Base-by-base conservation (phyloP, 1,140 invertebrate species). In the Varroa destructor region DNA sequence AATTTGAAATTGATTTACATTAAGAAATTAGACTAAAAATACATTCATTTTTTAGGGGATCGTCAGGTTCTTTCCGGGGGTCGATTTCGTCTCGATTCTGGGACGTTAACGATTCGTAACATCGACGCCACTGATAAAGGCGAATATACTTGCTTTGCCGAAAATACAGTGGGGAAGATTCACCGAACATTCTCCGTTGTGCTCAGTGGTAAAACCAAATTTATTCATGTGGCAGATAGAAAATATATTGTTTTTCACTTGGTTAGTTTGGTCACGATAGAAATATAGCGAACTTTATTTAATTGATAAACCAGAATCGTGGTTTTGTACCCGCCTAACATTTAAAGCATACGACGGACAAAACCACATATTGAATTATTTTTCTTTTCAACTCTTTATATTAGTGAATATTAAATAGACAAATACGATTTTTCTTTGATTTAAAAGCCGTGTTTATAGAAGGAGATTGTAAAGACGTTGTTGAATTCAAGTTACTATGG, bases 131-230 rank as follows among this genome's bases (percentile, higher is more conserved):
- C 12, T 37, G 61, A 67, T 2, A 67, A 37, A 37, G 61, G 61
- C 61, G 61, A 12, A 37, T 67, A 67, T 67, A 40, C 12, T 12
- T 67, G 61, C 61, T 40, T 43, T 12, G 61, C 61, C 8, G 61
- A 67, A 40, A 67, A 67, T 37, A 3, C 37, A 36, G 12, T 67
- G 3, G 61, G 61, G 37, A n/a, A 40, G 8, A 67, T 67, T 43
- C 46, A 5, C 14, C 14, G 40, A 46, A 67, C 40, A 12, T 4
- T 67, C 37, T 67, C 61, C 61, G 61, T 67, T 5, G 40, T 40
- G 2, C 14, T 67, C 61, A 67, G 61, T 46, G 61, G 61, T 67
- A 67, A 67, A 1, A 3, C 3, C 40, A 5, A 3, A 58, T 6
- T 36, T 5, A 6, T 58, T 42, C 12, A 43, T 67, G 12, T 58